Base-by-base conservation (phyloP, 1,140 invertebrate genomes). In the Aphelenchoides besseyi region DNA sequence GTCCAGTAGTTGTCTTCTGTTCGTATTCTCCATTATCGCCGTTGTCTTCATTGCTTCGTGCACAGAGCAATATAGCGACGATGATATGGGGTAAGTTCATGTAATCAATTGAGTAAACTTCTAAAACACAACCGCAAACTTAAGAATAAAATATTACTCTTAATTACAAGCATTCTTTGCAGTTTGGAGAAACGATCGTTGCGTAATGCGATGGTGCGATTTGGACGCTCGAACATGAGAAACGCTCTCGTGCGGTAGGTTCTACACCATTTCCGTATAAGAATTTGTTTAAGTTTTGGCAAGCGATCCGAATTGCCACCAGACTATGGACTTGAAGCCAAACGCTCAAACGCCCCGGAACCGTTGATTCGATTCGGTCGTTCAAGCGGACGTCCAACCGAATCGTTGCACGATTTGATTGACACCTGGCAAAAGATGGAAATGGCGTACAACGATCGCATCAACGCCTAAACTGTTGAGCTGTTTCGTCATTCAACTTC, bases 221-320 rank as follows among this genome's bases (percentile, higher is more conserved):
- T 63, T 9, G 61, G 61, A 3, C 16, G 61, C 37, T 9, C 61
- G 8, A 29, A 29, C 37, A 63, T 63, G 61, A 8, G 61, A 3
- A 63, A 63, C 23, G 61, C 61, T 63, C 30, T 63, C 5, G 61
- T 63, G 61, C 8, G 61, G 61, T 63, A 52, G 32, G 8, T 30
- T 5, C 5, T 23, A 8, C n/a, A n/a, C n/a, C n/a, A n/a, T n/a
- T n/a, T n/a, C n/a, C n/a, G n/a, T n/a, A n/a, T n/a, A 48, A 48
- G 12, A 23, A 48, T 48, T 12, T 16, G 41, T 48, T 48, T 48
- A 12, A 63, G 61, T 12, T 63, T 63, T 23, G 61, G 61, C 32
- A 63, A 63, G 30, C 16, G 61, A 8, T 63, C 61, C 8, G 61
- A 63, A 5, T 5, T 55, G 3, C 5, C 28, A 3, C 3, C 5